These are phyloP conservation scores for Agraylea sexmaculata DNA, from an alignment of 1,140 invertebrate species.

Conservation along the genomic window DNA sequence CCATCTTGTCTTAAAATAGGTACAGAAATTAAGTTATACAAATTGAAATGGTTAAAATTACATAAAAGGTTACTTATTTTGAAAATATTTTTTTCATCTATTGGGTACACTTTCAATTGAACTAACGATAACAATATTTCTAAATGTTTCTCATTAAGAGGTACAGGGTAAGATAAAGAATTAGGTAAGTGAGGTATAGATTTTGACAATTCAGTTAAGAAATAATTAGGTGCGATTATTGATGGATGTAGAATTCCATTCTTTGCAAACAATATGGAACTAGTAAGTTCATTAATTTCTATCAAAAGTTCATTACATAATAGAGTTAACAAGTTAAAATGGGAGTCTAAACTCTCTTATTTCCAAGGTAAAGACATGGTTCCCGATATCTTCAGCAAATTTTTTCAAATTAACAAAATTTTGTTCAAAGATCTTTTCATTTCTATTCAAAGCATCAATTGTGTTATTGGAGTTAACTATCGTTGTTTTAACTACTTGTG, in stretches of 20 bases:
- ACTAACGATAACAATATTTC: conserved; percentile 2
- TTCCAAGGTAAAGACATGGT: not conserved
- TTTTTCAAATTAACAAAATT: conserved; percentile 14
- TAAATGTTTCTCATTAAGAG: no score
- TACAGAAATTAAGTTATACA: conserved; percentile 12
- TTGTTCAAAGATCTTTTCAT: conserved; percentile 15
- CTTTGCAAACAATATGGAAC: conserved; percentile 6
- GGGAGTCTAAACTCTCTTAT: not conserved
- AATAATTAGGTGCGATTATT: conserved; percentile 9
- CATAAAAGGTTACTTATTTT: not conserved
- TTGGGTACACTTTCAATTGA: not conserved
- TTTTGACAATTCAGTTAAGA: conserved; percentile 10
- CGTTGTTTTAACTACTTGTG: conserved; percentile 13
- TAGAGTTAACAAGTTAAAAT: not conserved
- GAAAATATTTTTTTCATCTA: conserved; percentile 1
- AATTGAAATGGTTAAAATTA: conserved; percentile 5
- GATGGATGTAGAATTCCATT: conserved; percentile 11
- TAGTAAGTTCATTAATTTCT: conserved; percentile 4
- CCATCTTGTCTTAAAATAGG: conserved; percentile 5
- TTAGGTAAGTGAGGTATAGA: conserved; percentile 1
- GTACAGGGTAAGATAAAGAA: not conserved
- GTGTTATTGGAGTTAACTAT: conserved; percentile 18
- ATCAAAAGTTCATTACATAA: not conserved
- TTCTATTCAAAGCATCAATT: conserved; percentile 4
- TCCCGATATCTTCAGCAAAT: conserved; percentile 1